These are phyloP conservation scores for Solea senegalensis DNA, from an alignment of 2,113 vertebrate genomes.

Conservation along the genomic window DNA sequence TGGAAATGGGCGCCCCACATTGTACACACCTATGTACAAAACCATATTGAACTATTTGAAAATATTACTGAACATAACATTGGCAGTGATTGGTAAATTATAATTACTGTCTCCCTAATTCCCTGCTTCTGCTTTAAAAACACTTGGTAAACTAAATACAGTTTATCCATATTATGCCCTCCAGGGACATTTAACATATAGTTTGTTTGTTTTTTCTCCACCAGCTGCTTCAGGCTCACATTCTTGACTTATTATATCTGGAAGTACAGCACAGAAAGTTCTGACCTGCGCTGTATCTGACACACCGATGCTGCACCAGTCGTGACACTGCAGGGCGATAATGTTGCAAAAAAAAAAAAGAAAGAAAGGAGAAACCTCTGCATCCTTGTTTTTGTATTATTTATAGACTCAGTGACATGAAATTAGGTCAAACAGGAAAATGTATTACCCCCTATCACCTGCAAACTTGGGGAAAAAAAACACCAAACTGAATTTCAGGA, in stretches of 20 bases:
- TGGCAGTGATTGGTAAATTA: too few relatives aligned
- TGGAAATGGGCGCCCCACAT: too few relatives aligned
- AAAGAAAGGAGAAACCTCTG: neutral
- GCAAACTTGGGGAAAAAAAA: neutral
- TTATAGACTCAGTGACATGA: neutral
- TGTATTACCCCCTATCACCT: neutral
- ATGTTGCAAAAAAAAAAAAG: neutral
- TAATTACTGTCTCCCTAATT: too few relatives aligned
- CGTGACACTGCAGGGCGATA: neutral
- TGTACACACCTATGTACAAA: too few relatives aligned
- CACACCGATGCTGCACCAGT: neutral
- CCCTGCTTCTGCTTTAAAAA: too few relatives aligned
- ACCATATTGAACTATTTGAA: too few relatives aligned
- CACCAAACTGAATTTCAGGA: neutral
- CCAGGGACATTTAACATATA: too few relatives aligned
- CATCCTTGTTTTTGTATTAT: neutral
- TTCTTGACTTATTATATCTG: neutral
- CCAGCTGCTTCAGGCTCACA: neutral
- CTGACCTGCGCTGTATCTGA: neutral
- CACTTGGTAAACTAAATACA: too few relatives aligned
- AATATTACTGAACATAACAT: too few relatives aligned
- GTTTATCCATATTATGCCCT: too few relatives aligned
- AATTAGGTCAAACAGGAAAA: neutral
- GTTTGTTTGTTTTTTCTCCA: neutral
- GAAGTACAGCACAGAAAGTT: neutral